Evolutionary conservation across 2,888 invertebrate species (phyloP).

Genomic region (Macrosoma leucophasiata): DNA sequence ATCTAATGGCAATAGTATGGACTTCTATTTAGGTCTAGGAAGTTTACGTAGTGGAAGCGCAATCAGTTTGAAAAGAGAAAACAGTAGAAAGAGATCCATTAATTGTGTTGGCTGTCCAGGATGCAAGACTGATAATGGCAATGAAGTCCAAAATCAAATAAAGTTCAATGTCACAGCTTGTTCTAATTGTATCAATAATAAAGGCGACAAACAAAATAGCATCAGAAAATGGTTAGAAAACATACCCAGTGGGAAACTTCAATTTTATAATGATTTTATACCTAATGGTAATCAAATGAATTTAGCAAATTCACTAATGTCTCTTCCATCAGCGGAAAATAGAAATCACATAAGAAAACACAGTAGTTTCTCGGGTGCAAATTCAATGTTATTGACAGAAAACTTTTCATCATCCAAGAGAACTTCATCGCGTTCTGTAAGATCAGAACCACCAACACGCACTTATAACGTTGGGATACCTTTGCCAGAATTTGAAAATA

Average conservation of each 20-base stretch:
- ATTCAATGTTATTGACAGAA: conserved; percentile 40
- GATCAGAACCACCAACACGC: conserved; percentile 58
- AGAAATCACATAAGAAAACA: conserved; percentile 49
- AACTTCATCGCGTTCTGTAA: conserved; percentile 53
- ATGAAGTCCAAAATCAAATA: conserved; percentile 50
- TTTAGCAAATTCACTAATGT: conserved; percentile 50
- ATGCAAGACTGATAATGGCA: conserved; percentile 60
- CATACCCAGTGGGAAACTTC: conserved; percentile 71
- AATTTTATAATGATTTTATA: conserved; percentile 41
- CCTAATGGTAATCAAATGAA: conserved; percentile 38
- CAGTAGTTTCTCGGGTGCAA: conserved; percentile 51
- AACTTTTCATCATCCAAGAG: conserved; percentile 43
- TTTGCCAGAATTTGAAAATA: conserved; percentile 50
- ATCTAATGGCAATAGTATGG: conserved; percentile 66
- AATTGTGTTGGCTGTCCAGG: conserved; percentile 81
- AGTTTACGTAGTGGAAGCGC: conserved; percentile 73
- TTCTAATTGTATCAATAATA: conserved; percentile 67
- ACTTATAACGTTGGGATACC: conserved; percentile 64
- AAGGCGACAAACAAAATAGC: conserved; percentile 83
- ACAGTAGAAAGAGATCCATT: conserved; percentile 72
- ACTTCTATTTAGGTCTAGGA: conserved; percentile 58
- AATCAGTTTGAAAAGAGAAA: conserved; percentile 77
- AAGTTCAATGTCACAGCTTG: conserved; percentile 67
- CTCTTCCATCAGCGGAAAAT: conserved; percentile 44
- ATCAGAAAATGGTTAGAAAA: conserved; percentile 86